Evolutionary conservation across 64 coral and sea anemone species (phyloP), one percentile per base, ranked within the genome.

Genomic region (Trachythela sp.): DNA sequence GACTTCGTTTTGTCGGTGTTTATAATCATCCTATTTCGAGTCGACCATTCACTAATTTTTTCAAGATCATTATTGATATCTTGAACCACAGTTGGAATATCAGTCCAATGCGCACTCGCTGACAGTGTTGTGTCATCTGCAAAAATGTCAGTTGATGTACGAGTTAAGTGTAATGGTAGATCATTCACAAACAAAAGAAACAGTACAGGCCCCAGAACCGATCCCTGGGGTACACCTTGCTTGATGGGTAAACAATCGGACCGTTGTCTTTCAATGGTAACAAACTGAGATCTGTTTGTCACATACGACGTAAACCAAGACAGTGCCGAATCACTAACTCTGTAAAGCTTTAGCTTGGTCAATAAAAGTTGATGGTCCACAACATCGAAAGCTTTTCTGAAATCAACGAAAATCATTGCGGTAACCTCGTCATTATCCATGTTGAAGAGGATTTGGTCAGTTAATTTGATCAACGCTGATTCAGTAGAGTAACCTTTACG

Each of bases 401-500:
- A n/a, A n/a, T 90, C 50, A 15, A 90, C 49, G 37, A 64, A 85
- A 14, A 70, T 8, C 51, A 85, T 13, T 31, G 0, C 68, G 39
- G 85, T 87, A 48, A 92, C 41, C 85, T 92, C 40, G 68, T 92
- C 85, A 40, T 80, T 41, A 24, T 92, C 68, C 58, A 92, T 41
- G 36, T 41, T 77, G 40, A 87, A 51, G 11, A 87, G 37, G 48
- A 92, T 52, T 20, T 87, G 13, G 32, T 80, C 40, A 26, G 13
- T 87, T 33, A 87, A 22, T 4, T 87, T 77, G 14, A 80, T 87
- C 40, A 86, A 39, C 10, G 90, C 90, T 18, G 85, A 22, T 58
- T 87, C 90, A 2, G 85, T 87, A 24, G 85, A 87, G 31, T 92
- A 60, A 30, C 60, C 68, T 42, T 22, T 59, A 87, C 35, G 39